A percentile compares a stretch with the other conserved stretches of the same genome.
phyloP scores from a whole-genome alignment of 1,140 invertebrate genomes.

The Drosophila nasuta region DNA sequence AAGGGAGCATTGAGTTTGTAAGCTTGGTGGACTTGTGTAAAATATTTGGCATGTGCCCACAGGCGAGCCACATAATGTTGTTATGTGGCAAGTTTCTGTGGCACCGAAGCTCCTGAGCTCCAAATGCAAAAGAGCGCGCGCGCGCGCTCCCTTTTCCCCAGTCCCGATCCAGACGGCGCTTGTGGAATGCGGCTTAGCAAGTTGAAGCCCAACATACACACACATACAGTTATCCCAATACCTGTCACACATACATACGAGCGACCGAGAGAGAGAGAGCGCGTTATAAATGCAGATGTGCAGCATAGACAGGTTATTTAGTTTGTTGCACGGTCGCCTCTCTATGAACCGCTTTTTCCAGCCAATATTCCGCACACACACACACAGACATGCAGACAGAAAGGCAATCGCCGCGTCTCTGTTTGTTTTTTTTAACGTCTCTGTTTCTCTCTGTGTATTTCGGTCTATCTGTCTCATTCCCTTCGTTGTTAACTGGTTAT shows the following conservation, averaged over 20 bases:
- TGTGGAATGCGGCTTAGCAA: slow-evolving; percentile 75
- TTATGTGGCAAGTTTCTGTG: slow-evolving; percentile 46
- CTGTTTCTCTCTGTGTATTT: not conserved
- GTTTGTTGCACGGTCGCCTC: slow-evolving; percentile 51
- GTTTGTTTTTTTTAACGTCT: slow-evolving; percentile 41
- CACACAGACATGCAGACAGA: not conserved
- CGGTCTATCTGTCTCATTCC: slow-evolving; percentile 40
- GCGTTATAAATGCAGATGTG: slow-evolving; percentile 49
- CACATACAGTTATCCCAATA: slow-evolving; percentile 8
- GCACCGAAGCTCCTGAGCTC: slow-evolving; percentile 15
- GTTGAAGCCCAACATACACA: slow-evolving; percentile 49
- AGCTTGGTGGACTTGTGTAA: not conserved
- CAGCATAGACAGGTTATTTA: slow-evolving; percentile 52
- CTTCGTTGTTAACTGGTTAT: slow-evolving; percentile 70
- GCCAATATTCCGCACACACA: slow-evolving; percentile 17
- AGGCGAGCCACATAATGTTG: slow-evolving; percentile 28
- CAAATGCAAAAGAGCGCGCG: slow-evolving; percentile 42
- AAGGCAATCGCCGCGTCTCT: not conserved
- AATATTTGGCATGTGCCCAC: slow-evolving; percentile 17
- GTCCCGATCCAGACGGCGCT: slow-evolving; percentile 47
- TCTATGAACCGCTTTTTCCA: slow-evolving; percentile 12
- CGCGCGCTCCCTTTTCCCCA: slow-evolving; percentile 21
- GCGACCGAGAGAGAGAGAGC: not conserved
- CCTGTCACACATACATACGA: not conserved
- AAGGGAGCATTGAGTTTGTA: not conserved